These are phyloP conservation scores for Tachysurus fulvidraco DNA, from an alignment of 2,113 vertebrate species.

Conservation along the genomic window DNA sequence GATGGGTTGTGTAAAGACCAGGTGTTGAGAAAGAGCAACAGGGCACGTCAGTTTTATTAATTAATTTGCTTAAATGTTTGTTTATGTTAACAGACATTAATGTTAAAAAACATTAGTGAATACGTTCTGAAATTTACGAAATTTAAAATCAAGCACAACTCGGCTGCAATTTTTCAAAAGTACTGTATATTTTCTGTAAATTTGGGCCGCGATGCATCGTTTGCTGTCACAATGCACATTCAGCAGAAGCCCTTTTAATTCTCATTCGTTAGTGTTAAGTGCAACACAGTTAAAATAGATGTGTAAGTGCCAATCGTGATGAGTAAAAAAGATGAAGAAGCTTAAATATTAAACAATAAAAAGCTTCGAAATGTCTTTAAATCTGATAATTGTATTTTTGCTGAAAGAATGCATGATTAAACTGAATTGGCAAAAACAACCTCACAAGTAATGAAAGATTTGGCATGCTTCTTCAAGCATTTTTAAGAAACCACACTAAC, in stretches of 20 bases:
- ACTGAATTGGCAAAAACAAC: slow-evolving; percentile 20
- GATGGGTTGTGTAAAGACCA: neutral
- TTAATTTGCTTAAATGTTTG: neutral
- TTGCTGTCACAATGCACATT: too few species aligned
- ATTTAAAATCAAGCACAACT: too few species aligned
- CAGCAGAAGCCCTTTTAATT: too few species aligned
- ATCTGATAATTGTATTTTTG: neutral
- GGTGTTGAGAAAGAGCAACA: neutral
- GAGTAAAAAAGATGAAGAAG: neutral
- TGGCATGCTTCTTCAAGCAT: neutral
- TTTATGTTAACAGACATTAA: neutral
- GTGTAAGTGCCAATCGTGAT: neutral
- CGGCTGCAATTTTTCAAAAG: too few species aligned
- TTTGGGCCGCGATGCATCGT: too few species aligned
- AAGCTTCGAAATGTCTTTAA: neutral
- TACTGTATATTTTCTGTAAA: too few species aligned
- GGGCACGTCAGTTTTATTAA: neutral
- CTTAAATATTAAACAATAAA: neutral
- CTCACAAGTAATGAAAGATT: neutral
- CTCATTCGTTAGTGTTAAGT: neutral
- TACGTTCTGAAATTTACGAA: neutral
- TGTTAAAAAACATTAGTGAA: neutral
- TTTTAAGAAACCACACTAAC: slow-evolving; percentile 6
- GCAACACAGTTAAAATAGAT: neutral
- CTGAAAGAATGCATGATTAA: neutral